Base-by-base conservation (phyloP, 1,140 invertebrate species). In the Mya arenaria region DNA sequence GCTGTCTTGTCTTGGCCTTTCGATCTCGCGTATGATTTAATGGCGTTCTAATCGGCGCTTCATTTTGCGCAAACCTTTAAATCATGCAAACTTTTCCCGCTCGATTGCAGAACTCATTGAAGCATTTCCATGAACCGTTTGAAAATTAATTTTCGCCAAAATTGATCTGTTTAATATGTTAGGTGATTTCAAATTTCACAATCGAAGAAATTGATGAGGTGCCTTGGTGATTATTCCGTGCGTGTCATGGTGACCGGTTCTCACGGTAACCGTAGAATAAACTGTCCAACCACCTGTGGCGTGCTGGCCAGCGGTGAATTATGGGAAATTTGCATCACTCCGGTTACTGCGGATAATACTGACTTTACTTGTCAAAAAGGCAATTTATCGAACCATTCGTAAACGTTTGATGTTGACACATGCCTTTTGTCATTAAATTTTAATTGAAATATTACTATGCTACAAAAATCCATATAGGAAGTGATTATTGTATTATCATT, bases 261-360 rank as follows among this genome's bases (percentile, higher is more conserved):
- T 80, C 77, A 80, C 77, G 77, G 63, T 71, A 55, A 58, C 55
- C 65, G 23, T 6, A 65, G 62, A 41, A 60, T 68, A 62, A 15
- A 36, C 75, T 78, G 75, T 66, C 75, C 75, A 68, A 63, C 60
- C 75, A 86, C 82, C 85, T 86, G 85, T 73, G 85, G 77, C 48
- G 48, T 23, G 69, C 48, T 68, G 48, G 30, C 32, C 10, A 17
- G 19, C n/a, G 15, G 77, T 80, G 77, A 80, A 80, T 44, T 80
- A 80, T 80, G 77, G 77, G 77, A 80, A 80, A 80, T 80, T 41
- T 17, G 71, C 36, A 37, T 74, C 58, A 56, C 71, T 25, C 17
- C 34, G 60, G 62, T 63, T 30, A 41, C 55, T 63, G 36, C 32
- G 28, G 28, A n/a, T 52, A 52, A n/a, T 52, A 23, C 48, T 52